Percentiles rank a stretch among this genome's conserved stretches.
These are phyloP conservation scores for Tigriopus californicus DNA, from an alignment of 2,888 invertebrate species.

Conservation along the genomic window DNA sequence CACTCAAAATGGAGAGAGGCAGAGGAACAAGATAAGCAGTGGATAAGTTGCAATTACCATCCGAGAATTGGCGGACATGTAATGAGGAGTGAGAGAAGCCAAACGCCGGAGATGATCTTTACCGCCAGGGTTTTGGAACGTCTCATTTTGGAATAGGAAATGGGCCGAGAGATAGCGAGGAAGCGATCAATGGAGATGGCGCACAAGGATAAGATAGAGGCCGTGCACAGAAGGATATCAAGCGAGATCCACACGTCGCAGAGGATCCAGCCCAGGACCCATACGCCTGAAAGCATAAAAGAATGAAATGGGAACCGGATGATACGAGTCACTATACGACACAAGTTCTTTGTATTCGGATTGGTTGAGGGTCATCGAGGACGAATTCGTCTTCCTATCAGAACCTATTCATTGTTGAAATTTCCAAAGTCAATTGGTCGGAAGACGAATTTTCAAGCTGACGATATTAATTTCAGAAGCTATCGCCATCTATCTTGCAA, in stretches of 20 bases:
- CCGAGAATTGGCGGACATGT: slow-evolving; percentile 8
- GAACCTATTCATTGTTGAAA: no score
- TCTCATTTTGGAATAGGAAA: neutral
- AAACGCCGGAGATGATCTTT: neutral
- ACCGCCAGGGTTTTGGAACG: neutral
- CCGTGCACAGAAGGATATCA: slow-evolving; percentile 2
- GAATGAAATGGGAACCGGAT: no score
- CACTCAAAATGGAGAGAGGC: no score
- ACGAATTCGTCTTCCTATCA: no score
- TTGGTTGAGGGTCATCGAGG: no score
- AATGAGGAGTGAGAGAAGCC: slow-evolving; percentile 1
- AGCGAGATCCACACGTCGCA: slow-evolving; percentile 6
- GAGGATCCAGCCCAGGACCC: neutral
- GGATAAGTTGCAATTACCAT: neutral
- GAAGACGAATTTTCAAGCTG: no score
- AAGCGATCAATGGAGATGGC: slow-evolving; percentile 8
- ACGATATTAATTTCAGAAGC: no score
- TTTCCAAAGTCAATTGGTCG: no score
- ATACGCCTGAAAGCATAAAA: neutral
- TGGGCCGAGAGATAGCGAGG: neutral
- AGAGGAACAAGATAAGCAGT: no score
- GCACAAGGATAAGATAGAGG: slow-evolving; percentile 2
- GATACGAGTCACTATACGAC: no score
- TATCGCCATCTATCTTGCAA: no score
- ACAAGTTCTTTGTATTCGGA: no score